Evolutionary conservation across 2,797 vertebrate genomes (phyloP), one percentile per base, ranked within the genome.

Genomic region (Delichon dasypus): DNA sequence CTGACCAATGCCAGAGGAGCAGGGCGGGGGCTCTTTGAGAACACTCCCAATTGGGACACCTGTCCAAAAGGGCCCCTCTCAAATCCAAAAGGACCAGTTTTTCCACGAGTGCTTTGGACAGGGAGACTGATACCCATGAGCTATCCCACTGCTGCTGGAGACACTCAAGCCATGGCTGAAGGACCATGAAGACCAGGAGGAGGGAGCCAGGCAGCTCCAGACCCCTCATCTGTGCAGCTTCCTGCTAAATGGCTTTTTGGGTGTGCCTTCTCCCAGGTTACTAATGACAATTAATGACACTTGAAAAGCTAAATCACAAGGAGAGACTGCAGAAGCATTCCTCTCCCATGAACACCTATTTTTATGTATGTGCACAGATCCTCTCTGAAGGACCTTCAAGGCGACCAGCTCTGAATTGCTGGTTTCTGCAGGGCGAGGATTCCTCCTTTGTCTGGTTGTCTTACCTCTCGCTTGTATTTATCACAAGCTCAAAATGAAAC

Each of bases 371-470:
- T 30, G 60, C 89, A 87, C 67, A 61, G 74, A 85, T 88, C 89
- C 85, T 11, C 76, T 71, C 85, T 90, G 93, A 94, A 94, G 88
- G 83, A 93, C 89, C 86, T 74, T 47, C 4, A 12, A 94, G 77
- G 76, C n/a, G 1, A 91, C 74, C 71, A 66, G 95, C 85, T 88
- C 81, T 94, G 93, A 96, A 94, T 65, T 61, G 74, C 64, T 0
- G 7, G 42, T 57, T 91, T 61, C 88, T 91, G 88, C 79, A 80
- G 94, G 91, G 88, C 7, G 12, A 91, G 81, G 79, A 88, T 51
- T 93, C 88, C 65, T 90, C 83, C 83, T 96, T 97, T 95, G 95
- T 96, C 74, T 67, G 27, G 3, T 50, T 70, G 48, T 76, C 85
- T 88, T 73, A 79, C 88, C 74, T 95, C 93, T 85, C 8, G 13